Evolutionary conservation across 2,113 vertebrate genomes (phyloP).

Genomic region (Amphiprion percula): DNA sequence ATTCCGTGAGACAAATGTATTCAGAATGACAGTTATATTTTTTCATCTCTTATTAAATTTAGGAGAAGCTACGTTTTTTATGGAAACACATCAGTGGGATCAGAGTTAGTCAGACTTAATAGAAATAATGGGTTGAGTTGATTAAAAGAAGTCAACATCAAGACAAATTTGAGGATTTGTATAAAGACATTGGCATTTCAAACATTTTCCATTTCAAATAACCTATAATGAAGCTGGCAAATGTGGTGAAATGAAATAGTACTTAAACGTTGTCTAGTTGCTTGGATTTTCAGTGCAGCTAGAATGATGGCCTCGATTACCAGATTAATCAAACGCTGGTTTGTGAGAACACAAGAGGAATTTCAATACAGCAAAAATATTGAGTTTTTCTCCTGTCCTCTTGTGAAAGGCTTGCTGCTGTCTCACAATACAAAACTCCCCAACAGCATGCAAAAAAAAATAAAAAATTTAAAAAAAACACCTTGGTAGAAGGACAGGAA

Average conservation of each 20-base stretch:
- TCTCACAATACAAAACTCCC: slow-evolving; percentile 68
- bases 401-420: slow-evolving; percentile 68
- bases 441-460: slow-evolving; percentile 66
- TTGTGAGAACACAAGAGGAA: slow-evolving; percentile 68
- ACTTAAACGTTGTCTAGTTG: slow-evolving; percentile 41
- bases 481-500: slow-evolving; percentile 78
- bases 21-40: slow-evolving; percentile 23
- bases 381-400: slow-evolving; percentile 72
- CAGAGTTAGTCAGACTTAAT: slow-evolving; percentile 17
- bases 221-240: slow-evolving; percentile 34
- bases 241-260: slow-evolving; percentile 25
- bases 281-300: slow-evolving; percentile 37
- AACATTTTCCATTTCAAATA: slow-evolving; percentile 3
- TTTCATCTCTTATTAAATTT: slow-evolving; percentile 38
- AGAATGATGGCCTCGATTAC: slow-evolving; percentile 57
- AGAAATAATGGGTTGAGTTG: slow-evolving; percentile 16
- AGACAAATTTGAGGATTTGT: slow-evolving; percentile 17
- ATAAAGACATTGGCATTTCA: slow-evolving; percentile 26
- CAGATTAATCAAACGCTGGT: slow-evolving; percentile 63
- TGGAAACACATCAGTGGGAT: slow-evolving; percentile 29
- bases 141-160: slow-evolving; percentile 24
- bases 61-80: slow-evolving; percentile 8
- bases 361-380: slow-evolving; percentile 73
- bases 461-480: slow-evolving; percentile 55
- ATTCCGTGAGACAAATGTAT: slow-evolving; percentile 27